Base-by-base conservation (phyloP, 64 coral and sea anemone species). In the Astreopora myriophthalma region DNA sequence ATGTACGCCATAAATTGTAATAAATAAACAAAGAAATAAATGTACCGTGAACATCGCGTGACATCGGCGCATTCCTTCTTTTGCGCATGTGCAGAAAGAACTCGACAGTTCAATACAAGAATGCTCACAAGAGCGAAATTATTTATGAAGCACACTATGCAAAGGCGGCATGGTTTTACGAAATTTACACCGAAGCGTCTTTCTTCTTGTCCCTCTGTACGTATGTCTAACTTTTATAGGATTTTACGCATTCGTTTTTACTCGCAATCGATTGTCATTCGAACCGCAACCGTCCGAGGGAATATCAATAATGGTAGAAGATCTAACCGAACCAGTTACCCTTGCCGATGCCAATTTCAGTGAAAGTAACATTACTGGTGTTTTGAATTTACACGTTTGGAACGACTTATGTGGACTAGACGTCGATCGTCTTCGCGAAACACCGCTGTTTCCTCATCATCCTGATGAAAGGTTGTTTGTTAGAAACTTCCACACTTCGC, bases 381-480 rank as follows among this genome's bases (percentile, higher is more conserved):
- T 83, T 20, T 65, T 83, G 31, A 93, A 87, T 49, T 74, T 69
- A 8, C 83, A 93, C 30, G 22, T 93, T 6, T 93, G 91, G 91
- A 57, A 93, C 27, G 91, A 86, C 20, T 76, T 87, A 16, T 93
- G 91, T 34, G 85, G 85, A 6, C 38, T 58, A 29, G 77, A 64
- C 13, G 23, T 93, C 5, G 39, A 87, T 34, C 31, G 68, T 49
- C 27, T 79, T 31, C 86, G 91, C 3, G 40, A 79, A 16, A 87
- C 86, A 14, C 84, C 91, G 8, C 73, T 93, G 16, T 93, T 93
- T 48, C 91, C 91, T 38, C 39, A 31, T 29, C 73, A 85, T 22
- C 91, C 91, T 19, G 42, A 93, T 71, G 35, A 62, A 6, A 51
- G 84, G 62, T 46, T 87, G 3, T 78, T 93, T 9, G 1, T 93